Evolutionary conservation across 2,888 invertebrate species (phyloP), one percentile per base, ranked within the genome.

Genomic region (Pristionchus mayeri): DNA sequence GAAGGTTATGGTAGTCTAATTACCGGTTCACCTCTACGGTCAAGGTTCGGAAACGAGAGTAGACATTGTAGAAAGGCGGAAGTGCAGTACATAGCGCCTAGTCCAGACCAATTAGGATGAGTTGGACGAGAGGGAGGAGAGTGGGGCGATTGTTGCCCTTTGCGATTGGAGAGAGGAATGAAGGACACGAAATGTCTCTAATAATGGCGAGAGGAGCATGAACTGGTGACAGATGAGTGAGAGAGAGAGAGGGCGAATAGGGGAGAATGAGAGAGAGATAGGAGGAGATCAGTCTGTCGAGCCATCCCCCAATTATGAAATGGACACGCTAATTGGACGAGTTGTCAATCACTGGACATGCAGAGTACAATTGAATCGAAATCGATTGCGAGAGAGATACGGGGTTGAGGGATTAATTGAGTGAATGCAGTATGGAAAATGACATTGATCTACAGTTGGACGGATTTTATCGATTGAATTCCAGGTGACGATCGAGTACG

Each of bases 31-130:
- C 16, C 37, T 2, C 67, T 7, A n/a, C 21, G 37, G 18, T 1
- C 11, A 37, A 27, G 44, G 37, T 44, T 71, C 44, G 37, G 71
- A 71, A 71, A 40, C 37, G 71, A 3, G 71, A 37, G 34, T 63
- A 30, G 63, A 63, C 13, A 37, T 67, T 37, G 67, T n/a, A n/a
- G 37, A 67, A 21, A 37, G 16, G 67, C 7, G 67, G 40, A 71
- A 71, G 71, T 71, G 44, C 37, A 37, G 34, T n/a, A n/a, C n/a
- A n/a, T n/a, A n/a, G n/a, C 6, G 37, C n/a, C 37, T 44, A 40
- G 71, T 40, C 71, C 71, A 71, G 71, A 44, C 71, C 71, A 71
- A 71, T 71, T 71, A 71, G 71, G 44, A 71, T 71, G 71, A 67
- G 67, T 54, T 54, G 54, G 30, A 63, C 16, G n/a, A 40, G 40